Evolutionary conservation across 2,888 invertebrate genomes (phyloP).

Genomic region (Troides aeacus): DNA sequence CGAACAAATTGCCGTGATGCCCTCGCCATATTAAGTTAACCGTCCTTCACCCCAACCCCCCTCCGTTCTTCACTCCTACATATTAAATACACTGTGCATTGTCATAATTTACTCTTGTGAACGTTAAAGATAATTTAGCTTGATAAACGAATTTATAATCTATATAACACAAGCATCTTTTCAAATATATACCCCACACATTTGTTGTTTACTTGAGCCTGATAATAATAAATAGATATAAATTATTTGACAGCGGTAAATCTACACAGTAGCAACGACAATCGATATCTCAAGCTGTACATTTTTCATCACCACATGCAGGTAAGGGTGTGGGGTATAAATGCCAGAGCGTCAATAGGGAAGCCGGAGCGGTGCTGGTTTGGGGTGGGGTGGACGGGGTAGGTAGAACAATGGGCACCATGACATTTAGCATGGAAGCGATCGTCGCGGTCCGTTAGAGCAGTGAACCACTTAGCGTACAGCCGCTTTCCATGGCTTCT

Average conservation of each 20-base stretch:
- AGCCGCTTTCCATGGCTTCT: slow-evolving; percentile 58
- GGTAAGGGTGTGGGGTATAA: slow-evolving; percentile 65
- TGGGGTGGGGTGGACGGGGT: slow-evolving; percentile 45
- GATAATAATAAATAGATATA: not conserved
- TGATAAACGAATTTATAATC: slow-evolving; percentile 39
- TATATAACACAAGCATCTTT: slow-evolving; percentile 33
- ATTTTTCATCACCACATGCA: slow-evolving; percentile 60
- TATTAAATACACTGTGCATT: slow-evolving; percentile 53
- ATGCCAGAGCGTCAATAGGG: slow-evolving; percentile 66
- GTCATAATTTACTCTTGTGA: slow-evolving; percentile 57
- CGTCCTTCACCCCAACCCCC: slow-evolving; percentile 49
- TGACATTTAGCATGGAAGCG: slow-evolving; percentile 79
- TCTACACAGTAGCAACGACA: slow-evolving; percentile 34
- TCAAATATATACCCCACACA: not conserved
- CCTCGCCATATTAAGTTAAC: slow-evolving; percentile 74
- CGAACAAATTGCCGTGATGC: slow-evolving; percentile 77
- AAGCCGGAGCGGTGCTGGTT: slow-evolving; percentile 51
- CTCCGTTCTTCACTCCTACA: slow-evolving; percentile 44
- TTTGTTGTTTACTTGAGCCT: too few relatives aligned
- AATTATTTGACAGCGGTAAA: not conserved
- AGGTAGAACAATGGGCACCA: slow-evolving; percentile 75
- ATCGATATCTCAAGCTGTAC: slow-evolving; percentile 58
- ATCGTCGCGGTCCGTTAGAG: slow-evolving; percentile 76
- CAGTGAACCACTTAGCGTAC: slow-evolving; percentile 65
- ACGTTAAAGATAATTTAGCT: slow-evolving; percentile 42